phyloP scores from a whole-genome alignment of 1,140 invertebrate genomes.

The Papilio aristodemus region DNA sequence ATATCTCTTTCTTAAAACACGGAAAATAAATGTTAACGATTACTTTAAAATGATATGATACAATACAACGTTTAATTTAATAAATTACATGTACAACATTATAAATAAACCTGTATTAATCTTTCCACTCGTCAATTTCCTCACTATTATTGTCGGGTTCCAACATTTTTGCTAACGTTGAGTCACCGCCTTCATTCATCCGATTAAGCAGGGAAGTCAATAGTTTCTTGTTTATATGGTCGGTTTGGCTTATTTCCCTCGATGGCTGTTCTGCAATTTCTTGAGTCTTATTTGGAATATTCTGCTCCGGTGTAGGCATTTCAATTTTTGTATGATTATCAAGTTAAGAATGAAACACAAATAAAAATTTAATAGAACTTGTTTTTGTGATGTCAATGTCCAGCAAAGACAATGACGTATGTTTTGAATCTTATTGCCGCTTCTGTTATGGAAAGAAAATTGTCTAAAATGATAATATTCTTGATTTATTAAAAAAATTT shows the following conservation, averaged over 20 bases:
- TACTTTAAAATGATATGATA: background rate
- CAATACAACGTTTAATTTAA: background rate
- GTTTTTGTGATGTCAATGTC: background rate
- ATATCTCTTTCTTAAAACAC: background rate
- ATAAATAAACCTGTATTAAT: slow-evolving; percentile 33
- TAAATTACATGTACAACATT: background rate
- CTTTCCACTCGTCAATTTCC: slow-evolving; percentile 62
- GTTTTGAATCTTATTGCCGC: no score
- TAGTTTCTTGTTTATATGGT: slow-evolving; percentile 83
- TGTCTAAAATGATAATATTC: no score
- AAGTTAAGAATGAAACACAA: background rate
- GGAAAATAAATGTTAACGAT: background rate
- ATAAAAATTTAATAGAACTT: no score
- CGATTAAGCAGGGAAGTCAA: slow-evolving; percentile 82
- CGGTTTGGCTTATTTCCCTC: slow-evolving; percentile 82
- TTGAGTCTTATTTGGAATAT: slow-evolving; percentile 39
- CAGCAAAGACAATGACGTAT: no score
- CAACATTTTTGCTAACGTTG: slow-evolving; percentile 58
- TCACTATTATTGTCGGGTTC: slow-evolving; percentile 56
- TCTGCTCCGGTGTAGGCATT: slow-evolving; percentile 65
- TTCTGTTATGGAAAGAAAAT: no score
- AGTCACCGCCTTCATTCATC: slow-evolving; percentile 79
- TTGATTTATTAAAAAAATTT: no score
- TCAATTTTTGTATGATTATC: slow-evolving; percentile 27
- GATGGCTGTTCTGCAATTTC: slow-evolving; percentile 46